These are phyloP conservation scores for Pseudoatta argentina DNA, from an alignment of 1,140 invertebrate species.

Conservation along the genomic window DNA sequence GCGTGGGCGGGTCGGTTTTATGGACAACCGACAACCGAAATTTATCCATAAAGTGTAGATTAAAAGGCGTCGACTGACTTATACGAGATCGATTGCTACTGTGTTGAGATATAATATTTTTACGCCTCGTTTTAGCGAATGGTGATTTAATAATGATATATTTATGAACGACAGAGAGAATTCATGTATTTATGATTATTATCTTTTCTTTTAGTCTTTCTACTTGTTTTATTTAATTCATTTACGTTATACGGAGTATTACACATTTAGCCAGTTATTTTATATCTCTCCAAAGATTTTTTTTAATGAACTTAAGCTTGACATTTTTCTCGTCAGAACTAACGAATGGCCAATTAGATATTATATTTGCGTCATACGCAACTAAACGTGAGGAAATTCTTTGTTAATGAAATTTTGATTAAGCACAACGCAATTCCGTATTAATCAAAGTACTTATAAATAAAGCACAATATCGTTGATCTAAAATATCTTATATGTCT, in stretches of 20 bases:
- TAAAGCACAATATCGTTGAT: background rate
- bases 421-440: background rate
- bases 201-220: background rate
- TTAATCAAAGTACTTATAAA: background rate
- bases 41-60: constrained; percentile 14
- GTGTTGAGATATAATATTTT: background rate
- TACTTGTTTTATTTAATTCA: background rate
- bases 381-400: background rate
- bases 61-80: constrained; percentile 1
- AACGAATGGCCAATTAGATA: background rate
- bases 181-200: background rate
- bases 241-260: background rate
- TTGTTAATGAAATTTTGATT: constrained; percentile 9
- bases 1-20: background rate
- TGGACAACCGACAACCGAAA: background rate
- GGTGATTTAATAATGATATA: background rate
- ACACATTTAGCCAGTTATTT: background rate
- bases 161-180: background rate
- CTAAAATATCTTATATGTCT: background rate
- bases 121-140: constrained; percentile 1
- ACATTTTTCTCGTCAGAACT: background rate
- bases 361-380: background rate
- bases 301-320: background rate
- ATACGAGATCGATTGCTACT: background rate
- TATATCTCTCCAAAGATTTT: background rate